Conservation (phyloP, 2,888 invertebrate genomes). For the Schizotus pectinicornis region DNA sequence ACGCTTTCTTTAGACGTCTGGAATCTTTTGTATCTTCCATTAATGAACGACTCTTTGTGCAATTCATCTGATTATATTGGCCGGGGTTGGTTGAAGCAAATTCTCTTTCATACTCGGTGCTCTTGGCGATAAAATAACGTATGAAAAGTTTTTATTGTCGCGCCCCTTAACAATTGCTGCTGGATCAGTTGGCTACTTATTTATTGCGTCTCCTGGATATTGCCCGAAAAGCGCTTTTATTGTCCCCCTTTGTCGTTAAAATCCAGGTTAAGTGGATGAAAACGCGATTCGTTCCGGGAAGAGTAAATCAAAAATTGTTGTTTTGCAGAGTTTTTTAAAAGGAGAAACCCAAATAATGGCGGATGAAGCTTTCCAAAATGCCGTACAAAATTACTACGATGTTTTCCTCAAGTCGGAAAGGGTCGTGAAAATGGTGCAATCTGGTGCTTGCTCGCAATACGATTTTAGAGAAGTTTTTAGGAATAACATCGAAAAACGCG, state of each 20-base stretch:
- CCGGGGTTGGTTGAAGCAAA: conserved; percentile 5
- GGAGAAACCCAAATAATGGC: conserved; percentile 98
- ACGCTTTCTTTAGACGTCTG: conserved; percentile 6
- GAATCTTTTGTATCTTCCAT: conserved; percentile 11
- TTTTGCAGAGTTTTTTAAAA: conserved; percentile 84
- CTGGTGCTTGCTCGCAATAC: conserved; percentile 97
- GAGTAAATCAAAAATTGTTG: not conserved
- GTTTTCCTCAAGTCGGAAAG: conserved; percentile 97
- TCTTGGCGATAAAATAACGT: not conserved
- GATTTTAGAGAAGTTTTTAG: conserved; percentile 98
- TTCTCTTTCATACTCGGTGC: conserved; percentile 14
- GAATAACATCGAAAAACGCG: conserved; percentile 98
- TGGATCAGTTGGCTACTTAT: too few relatives aligned
- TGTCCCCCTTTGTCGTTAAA: too few relatives aligned
- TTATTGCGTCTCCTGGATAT: too few relatives aligned
- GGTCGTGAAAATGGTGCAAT: conserved; percentile 94
- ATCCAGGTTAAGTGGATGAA: not conserved
- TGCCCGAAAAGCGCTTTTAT: too few relatives aligned
- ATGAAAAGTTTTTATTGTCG: too few relatives aligned
- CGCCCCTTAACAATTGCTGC: too few relatives aligned
- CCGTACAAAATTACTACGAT: conserved; percentile 94
- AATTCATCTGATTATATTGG: conserved; percentile 12
- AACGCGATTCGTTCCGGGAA: conserved; percentile 1
- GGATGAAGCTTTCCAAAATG: conserved; percentile 98
- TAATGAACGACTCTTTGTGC: conserved; percentile 18